Conservation (phyloP, 2,888 invertebrate species). For the Halocaridina rubra region DNA sequence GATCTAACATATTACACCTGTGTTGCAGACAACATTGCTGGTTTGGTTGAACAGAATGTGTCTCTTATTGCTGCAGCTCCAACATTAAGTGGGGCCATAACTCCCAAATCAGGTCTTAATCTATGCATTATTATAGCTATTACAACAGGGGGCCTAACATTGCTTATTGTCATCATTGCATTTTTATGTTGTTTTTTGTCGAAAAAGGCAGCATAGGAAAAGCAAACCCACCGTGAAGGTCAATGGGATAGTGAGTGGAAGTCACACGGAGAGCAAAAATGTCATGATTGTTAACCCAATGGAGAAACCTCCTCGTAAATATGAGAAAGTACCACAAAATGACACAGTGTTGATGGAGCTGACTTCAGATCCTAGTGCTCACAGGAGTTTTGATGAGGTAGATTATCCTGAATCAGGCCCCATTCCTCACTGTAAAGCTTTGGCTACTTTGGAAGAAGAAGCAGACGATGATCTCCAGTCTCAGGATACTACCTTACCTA, state of each 20-base stretch:
- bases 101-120: constrained; percentile 3
- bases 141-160: constrained; percentile 16
- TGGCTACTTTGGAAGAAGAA: constrained; percentile 60
- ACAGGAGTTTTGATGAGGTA: constrained; percentile 59
- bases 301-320: constrained; percentile 64
- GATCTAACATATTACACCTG: constrained; percentile 90
- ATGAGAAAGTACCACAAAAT: constrained; percentile 65
- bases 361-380: constrained; percentile 39
- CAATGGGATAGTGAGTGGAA: constrained; percentile 69
- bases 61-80: constrained; percentile 72
- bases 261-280: constrained; percentile 80
- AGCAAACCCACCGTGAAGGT: constrained; percentile 70
- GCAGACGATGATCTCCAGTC: constrained; percentile 32
- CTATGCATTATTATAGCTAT: constrained; percentile 49
- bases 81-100: constrained; percentile 17
- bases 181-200: constrained; percentile 72
- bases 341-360: constrained; percentile 63
- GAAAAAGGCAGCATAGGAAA: constrained; percentile 70
- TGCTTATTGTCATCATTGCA: constrained; percentile 69
- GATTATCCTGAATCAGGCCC: constrained; percentile 55
- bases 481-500: constrained; percentile 40
- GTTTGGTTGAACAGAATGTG: constrained; percentile 81
- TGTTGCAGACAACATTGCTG: constrained; percentile 81
- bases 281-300: constrained; percentile 76
- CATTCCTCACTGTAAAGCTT: constrained; percentile 67